phyloP scores from a whole-genome alignment of 2,113 vertebrate genomes.

The Electrona antarctica region DNA sequence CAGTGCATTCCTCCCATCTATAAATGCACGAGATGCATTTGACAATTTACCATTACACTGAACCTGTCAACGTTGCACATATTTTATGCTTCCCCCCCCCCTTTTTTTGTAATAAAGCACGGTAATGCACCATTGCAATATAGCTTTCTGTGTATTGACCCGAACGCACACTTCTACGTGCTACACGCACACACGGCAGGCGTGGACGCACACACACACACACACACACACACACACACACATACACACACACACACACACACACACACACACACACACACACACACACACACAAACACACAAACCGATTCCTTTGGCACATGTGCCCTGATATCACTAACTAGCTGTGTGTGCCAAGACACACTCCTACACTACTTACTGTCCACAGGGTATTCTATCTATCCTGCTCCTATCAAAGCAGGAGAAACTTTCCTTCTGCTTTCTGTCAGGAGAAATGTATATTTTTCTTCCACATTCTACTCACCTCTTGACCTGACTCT shows the following conservation, averaged over 20 bases:
- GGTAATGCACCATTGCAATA: not conserved
- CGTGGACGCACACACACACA: slow-evolving; percentile 8
- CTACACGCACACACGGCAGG: slow-evolving; percentile 32
- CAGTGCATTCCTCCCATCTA: not conserved
- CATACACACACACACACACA: not conserved
- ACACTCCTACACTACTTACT: slow-evolving; percentile 25
- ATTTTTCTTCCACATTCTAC: not conserved
- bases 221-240: not conserved
- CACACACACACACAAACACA: not conserved
- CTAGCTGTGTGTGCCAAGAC: slow-evolving; percentile 40
- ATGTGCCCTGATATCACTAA: slow-evolving; percentile 33
- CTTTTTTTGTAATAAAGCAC: not conserved
- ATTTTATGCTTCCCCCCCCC: slow-evolving; percentile 17
- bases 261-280: not conserved
- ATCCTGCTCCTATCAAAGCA: slow-evolving; percentile 18
- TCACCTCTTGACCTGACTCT: not conserved
- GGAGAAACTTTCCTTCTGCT: slow-evolving; percentile 17
- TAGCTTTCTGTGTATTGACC: slow-evolving; percentile 22
- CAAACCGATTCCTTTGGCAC: slow-evolving; percentile 30
- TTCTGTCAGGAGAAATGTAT: not conserved
- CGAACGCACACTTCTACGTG: slow-evolving; percentile 34
- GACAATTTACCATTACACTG: slow-evolving; percentile 8
- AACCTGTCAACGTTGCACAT: not conserved
- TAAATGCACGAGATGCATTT: slow-evolving; percentile 14
- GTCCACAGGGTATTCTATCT: slow-evolving; percentile 30